These are phyloP conservation scores for Triplophysa rosa DNA, from an alignment of 2,113 vertebrate genomes.

Conservation along the genomic window DNA sequence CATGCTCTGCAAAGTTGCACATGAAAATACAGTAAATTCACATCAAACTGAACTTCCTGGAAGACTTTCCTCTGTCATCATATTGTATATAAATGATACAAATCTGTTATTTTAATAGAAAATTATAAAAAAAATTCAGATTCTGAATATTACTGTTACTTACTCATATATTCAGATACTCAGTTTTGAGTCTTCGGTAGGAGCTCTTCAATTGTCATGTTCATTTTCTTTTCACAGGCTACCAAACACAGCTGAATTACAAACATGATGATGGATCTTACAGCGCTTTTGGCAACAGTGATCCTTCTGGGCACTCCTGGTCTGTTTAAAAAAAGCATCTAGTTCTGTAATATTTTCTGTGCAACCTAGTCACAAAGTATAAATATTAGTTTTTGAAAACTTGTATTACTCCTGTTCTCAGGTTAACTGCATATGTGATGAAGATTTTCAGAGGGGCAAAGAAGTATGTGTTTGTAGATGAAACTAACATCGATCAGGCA, in stretches of 20 bases:
- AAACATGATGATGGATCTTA: conserved; percentile 84
- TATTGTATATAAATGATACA: no score
- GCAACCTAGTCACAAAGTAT: not conserved
- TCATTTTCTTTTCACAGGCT: conserved; percentile 68
- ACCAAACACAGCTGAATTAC: conserved; percentile 83
- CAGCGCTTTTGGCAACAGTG: conserved; percentile 81
- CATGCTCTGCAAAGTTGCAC: no score
- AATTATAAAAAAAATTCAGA: no score
- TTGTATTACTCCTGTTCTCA: conserved; percentile 50
- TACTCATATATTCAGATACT: no score
- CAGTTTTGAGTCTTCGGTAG: no score
- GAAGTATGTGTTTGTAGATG: conserved; percentile 75
- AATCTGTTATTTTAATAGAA: no score
- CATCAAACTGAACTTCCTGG: no score
- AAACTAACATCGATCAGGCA: conserved; percentile 68
- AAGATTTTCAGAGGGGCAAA: conserved; percentile 81
- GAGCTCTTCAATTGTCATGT: no score
- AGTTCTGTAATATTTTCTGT: no score
- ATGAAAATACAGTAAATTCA: no score
- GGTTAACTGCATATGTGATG: conserved; percentile 86
- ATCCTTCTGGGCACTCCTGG: conserved; percentile 85
- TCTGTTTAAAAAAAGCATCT: conserved; percentile 59
- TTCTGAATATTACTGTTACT: no score
- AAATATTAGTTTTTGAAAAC: not conserved
- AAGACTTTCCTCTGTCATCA: no score